These are phyloP conservation scores for Cyaniris semiargus DNA, from an alignment of 2,888 invertebrate species.

Conservation along the genomic window DNA sequence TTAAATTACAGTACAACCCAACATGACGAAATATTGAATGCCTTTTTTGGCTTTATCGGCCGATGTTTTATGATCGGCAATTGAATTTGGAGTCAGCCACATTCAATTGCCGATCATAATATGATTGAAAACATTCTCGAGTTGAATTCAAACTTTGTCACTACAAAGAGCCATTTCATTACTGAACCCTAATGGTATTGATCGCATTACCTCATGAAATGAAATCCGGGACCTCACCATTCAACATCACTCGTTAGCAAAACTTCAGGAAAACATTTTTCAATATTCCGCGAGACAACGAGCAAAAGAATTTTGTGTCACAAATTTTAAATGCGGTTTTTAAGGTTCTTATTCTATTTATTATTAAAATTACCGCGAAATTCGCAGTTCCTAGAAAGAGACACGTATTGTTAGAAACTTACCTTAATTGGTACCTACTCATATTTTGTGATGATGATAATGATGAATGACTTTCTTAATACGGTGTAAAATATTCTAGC, in stretches of 20 bases:
- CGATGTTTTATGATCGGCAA: background rate
- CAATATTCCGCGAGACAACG: constrained; percentile 7
- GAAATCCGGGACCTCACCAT: constrained; percentile 43
- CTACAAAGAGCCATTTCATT: constrained; percentile 58
- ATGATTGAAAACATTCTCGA: constrained; percentile 18
- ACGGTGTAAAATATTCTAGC: background rate
- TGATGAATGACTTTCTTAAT: background rate
- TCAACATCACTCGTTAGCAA: constrained; percentile 43
- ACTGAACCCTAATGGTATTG: constrained; percentile 63
- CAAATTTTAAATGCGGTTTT: background rate
- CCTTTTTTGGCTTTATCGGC: background rate
- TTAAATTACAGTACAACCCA: background rate
- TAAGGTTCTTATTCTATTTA: background rate
- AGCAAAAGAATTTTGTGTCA: background rate
- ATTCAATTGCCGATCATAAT: background rate
- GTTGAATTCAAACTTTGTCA: constrained; percentile 48
- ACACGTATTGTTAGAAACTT: no score
- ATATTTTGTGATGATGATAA: background rate
- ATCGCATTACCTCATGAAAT: constrained; percentile 55
- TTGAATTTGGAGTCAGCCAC: no score
- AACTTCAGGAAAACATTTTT: constrained; percentile 32
- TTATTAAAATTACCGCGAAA: background rate
- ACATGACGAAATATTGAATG: background rate
- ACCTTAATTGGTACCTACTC: no score
- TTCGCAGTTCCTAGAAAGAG: no score